Base-by-base conservation (phyloP, 2,113 vertebrate genomes). In the Tetraodon nigroviridis region DNA sequence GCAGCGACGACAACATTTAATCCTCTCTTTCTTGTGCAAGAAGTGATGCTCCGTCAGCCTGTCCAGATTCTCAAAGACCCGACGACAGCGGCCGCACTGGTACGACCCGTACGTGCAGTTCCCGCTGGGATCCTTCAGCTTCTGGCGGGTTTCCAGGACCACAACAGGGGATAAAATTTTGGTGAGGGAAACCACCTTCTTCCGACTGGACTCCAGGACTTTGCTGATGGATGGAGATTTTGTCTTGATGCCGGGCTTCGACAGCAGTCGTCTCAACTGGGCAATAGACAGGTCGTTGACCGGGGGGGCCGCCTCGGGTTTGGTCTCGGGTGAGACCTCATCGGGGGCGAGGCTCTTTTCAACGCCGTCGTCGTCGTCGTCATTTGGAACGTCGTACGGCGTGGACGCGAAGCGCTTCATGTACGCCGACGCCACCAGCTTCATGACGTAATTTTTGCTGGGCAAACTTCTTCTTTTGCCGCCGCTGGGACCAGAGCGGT, bases 131-230 rank as follows among this genome's bases (percentile, higher is more conserved):
- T 84, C 83, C 65, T 80, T 49, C 11, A 92, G 84, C 69, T 86
- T 91, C 46, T 91, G 90, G 37, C 88, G 88, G 0, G 90, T 90
- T 75, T 90, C 90, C 13, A 92, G 89, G 47, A 86, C 79, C 24
- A 92, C 90, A 47, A 92, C 88, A n/a, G 90, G 90, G 7, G 85
- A 90, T n/a, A 90, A 82, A 46, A 77, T 79, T 75, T 86, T 88
- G 5, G 84, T 90, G 21, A 90, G 69, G 40, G 81, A 86, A 12
- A 90, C 80, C 49, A 88, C 76, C 22, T 46, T 80, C 44, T 82
- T 84, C 47, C 53, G 89, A 68, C 79, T 84, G 13, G 64, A 79
- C 46, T 83, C 79, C n/a, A 87, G 62, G 49, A 86, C 69, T 66
- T 41, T 81, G 37, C 77, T 75, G 51, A 86, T 80, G 12, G 83